Conservation (phyloP, 1,140 invertebrate genomes). For the Sitobion miscanthi region DNA sequence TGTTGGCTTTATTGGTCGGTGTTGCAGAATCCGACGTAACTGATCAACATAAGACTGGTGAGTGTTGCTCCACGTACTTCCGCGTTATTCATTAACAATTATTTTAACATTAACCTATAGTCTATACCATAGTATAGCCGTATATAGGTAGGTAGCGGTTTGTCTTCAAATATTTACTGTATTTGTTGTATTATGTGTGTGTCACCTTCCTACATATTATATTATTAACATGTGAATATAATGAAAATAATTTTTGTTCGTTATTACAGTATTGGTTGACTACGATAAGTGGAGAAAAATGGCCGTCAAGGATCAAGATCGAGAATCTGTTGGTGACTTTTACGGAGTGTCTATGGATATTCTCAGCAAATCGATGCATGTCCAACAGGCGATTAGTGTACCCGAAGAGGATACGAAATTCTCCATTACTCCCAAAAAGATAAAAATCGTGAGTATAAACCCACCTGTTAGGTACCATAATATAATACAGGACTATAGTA, state of each 20-base stretch:
- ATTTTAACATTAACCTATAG: not conserved
- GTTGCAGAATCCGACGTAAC: constrained; percentile 71
- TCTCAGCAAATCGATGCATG: constrained; percentile 70
- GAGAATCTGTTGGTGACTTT: constrained; percentile 80
- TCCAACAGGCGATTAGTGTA: constrained; percentile 64
- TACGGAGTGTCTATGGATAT: constrained; percentile 78
- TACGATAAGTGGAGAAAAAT: constrained; percentile 80
- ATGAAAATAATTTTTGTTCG: not conserved
- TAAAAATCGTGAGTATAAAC: constrained; percentile 72
- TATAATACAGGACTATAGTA: not conserved
- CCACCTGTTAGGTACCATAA: not conserved
- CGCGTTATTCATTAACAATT: not conserved
- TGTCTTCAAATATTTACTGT: not conserved
- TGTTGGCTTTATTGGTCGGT: constrained; percentile 79
- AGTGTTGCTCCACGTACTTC: constrained; percentile 1
- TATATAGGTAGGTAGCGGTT: not conserved
- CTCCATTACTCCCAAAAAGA: constrained; percentile 80
- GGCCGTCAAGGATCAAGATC: constrained; percentile 78
- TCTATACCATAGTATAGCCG: not conserved
- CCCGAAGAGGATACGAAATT: constrained; percentile 72
- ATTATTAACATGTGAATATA: not conserved
- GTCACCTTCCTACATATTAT: no score
- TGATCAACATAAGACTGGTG: constrained; percentile 68
- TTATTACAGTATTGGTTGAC: constrained; percentile 31
- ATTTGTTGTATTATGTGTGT: not conserved